Percentiles rank a stretch among this genome's conserved stretches.
Evolutionary conservation across 1,140 invertebrate species (phyloP).

Genomic region (Drosophila virilis): DNA sequence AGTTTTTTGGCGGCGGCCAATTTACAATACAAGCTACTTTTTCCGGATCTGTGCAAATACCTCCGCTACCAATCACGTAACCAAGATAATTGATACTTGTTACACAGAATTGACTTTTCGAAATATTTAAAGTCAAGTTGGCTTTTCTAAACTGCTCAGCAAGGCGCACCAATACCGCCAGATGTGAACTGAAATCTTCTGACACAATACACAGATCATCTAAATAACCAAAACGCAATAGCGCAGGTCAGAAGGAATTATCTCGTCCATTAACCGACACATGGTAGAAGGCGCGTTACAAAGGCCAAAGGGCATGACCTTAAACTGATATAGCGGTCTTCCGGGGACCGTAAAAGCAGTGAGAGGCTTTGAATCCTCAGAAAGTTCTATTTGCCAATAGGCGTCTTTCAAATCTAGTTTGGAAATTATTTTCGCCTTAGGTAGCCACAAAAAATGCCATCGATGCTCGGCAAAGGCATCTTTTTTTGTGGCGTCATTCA

Average conservation of each 20-base stretch:
- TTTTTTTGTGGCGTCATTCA: not conserved
- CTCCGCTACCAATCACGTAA: not conserved
- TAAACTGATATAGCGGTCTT: constrained; percentile 65
- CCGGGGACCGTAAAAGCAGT: too few species aligned
- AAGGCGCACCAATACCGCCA: too few species aligned
- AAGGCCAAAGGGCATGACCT: too few species aligned
- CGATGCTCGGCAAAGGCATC: constrained; percentile 3
- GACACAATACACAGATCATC: not conserved
- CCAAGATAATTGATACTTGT: not conserved
- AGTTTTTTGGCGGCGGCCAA: not conserved
- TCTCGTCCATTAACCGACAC: constrained; percentile 33
- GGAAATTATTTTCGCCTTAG: constrained; percentile 12
- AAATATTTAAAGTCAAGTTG: too few species aligned
- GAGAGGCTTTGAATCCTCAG: constrained; percentile 25
- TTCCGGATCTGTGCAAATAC: not conserved
- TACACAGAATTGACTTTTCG: too few species aligned
- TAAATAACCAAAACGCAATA: constrained; percentile 49
- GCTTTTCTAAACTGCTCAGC: too few species aligned
- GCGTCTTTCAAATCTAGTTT: too few species aligned
- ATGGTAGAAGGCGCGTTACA: too few species aligned
- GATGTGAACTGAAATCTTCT: too few species aligned
- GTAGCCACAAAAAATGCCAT: constrained; percentile 33
- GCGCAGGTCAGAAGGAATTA: constrained; percentile 54
- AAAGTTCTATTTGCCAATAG: constrained; percentile 59
- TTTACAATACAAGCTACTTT: too few species aligned